phyloP scores from a whole-genome alignment of 2,888 invertebrate species.

The Cosmia pyralina region DNA sequence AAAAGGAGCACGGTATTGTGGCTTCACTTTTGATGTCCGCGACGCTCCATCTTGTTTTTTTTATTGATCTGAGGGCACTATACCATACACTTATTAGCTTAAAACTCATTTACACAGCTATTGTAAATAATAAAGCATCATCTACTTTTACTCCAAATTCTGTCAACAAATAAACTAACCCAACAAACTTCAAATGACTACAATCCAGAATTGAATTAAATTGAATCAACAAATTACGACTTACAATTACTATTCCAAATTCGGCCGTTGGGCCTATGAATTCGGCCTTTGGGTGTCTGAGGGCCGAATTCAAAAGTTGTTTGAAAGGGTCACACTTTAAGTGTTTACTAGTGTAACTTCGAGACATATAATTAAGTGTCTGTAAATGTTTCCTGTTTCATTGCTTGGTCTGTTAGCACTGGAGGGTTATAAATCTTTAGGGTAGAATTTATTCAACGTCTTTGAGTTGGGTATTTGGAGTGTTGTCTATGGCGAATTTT shows the following conservation, averaged over 20 bases:
- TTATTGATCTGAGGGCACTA: too few species aligned
- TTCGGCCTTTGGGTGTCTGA: slow-evolving; percentile 19
- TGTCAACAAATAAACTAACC: slow-evolving; percentile 14
- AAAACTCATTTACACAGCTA: background rate
- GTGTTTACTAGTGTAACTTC: slow-evolving; percentile 39
- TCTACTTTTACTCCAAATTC: background rate
- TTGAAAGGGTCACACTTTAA: slow-evolving; percentile 37
- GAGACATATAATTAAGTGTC: slow-evolving; percentile 52
- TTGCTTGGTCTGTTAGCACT: slow-evolving; percentile 22
- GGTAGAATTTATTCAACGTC: slow-evolving; percentile 18
- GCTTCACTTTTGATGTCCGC: too few species aligned
- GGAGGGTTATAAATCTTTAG: slow-evolving; percentile 30
- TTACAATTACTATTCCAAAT: slow-evolving; percentile 34
- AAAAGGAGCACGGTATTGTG: too few species aligned
- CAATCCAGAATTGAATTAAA: slow-evolving; percentile 47
- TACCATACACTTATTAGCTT: too few species aligned
- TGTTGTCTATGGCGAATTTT: background rate
- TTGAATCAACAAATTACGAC: slow-evolving; percentile 40
- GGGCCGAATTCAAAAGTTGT: slow-evolving; percentile 35
- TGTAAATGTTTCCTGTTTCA: slow-evolving; percentile 43
- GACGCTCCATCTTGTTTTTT: too few species aligned
- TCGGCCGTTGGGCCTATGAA: slow-evolving; percentile 14
- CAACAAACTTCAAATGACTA: slow-evolving; percentile 11
- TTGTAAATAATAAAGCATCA: background rate
- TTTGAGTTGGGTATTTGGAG: slow-evolving; percentile 14